Conservation (phyloP, 2,797 vertebrate genomes). For the Pagetopsis macropterus region DNA sequence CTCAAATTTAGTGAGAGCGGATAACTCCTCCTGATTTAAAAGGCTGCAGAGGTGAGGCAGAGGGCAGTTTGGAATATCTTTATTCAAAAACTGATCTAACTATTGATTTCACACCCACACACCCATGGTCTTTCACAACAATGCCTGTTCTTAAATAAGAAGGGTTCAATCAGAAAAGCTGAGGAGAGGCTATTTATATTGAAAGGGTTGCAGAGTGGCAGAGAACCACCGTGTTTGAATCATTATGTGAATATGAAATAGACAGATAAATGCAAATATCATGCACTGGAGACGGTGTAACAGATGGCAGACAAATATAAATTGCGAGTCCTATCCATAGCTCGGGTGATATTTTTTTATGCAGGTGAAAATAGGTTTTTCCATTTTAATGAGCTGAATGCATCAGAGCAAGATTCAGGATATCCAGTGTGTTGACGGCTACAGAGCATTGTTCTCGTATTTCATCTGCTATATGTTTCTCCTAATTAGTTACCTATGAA, state of each 20-base stretch:
- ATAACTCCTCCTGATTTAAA: conserved; percentile 38
- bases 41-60: conserved; percentile 22
- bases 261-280: conserved; percentile 59
- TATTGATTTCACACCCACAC: conserved; percentile 46
- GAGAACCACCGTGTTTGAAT: conserved; percentile 28
- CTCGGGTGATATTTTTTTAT: conserved; percentile 37
- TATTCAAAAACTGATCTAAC: conserved; percentile 41
- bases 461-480: conserved; percentile 6
- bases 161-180: conserved; percentile 7
- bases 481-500: not conserved
- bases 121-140: conserved; percentile 1
- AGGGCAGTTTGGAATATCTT: conserved; percentile 34
- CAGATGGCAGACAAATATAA: conserved; percentile 64
- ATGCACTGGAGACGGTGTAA: conserved; percentile 43
- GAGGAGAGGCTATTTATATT: conserved; percentile 22
- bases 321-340: conserved; percentile 6
- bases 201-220: conserved; percentile 25
- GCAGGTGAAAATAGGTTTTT: conserved; percentile 28
- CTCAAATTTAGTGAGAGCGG: conserved; percentile 50
- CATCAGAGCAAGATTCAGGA: conserved; percentile 34
- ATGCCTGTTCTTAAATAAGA: not conserved
- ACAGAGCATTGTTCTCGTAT: not conserved
- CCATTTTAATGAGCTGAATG: conserved; percentile 21
- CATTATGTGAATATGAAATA: conserved; percentile 40
- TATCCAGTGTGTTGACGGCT: conserved; percentile 1